Percentiles rank a stretch among this genome's conserved stretches.
Evolutionary conservation across 2,797 vertebrate genomes (phyloP).

Genomic region (Mormyrus hasselquistii): DNA sequence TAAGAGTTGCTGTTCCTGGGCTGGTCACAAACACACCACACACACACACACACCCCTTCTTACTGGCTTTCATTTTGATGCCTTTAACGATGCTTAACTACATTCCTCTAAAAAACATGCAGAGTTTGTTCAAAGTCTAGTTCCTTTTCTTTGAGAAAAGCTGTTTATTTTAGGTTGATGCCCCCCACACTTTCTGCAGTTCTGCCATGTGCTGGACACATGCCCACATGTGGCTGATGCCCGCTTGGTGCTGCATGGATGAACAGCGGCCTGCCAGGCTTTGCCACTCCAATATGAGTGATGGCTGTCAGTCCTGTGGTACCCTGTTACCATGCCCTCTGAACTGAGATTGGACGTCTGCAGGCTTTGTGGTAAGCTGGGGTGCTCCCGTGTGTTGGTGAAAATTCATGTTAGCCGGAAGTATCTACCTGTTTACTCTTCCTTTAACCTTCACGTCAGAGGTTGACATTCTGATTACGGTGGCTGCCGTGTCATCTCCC

Average conservation of each 20-base stretch:
- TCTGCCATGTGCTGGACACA: neutral
- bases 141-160: neutral
- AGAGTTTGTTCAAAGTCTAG: neutral
- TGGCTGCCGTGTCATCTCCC: neutral
- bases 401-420: neutral
- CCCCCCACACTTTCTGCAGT: neutral
- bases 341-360: neutral
- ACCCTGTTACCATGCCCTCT: neutral
- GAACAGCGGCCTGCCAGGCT: neutral
- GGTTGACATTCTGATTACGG: neutral
- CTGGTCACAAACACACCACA: neutral
- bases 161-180: neutral
- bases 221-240: neutral
- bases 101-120: neutral
- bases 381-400: neutral
- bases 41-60: neutral
- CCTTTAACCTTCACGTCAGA: neutral
- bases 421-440: neutral
- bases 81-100: neutral
- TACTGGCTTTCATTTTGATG: neutral
- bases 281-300: neutral
- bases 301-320: neutral
- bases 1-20: neutral
- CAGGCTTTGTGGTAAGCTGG: neutral
- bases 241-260: neutral